Conservation (phyloP, 23 tunicate genomes). For the Halocynthia roretzi region DNA sequence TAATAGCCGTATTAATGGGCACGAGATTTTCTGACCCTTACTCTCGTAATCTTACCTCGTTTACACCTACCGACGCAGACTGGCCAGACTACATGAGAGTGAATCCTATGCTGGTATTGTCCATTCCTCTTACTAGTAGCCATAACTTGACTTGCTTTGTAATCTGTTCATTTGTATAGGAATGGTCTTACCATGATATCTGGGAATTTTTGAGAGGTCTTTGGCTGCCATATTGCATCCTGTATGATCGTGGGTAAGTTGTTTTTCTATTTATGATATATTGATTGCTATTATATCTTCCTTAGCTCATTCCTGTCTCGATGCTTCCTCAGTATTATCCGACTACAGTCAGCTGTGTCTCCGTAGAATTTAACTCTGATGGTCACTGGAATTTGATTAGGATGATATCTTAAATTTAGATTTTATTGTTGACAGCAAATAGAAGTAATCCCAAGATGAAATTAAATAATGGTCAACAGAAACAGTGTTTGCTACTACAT, state of each 20-base stretch:
- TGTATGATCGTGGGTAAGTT: conserved; percentile 84
- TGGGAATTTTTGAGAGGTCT: conserved; percentile 70
- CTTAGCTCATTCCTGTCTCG: background rate
- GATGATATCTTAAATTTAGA: no score
- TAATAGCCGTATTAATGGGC: conserved; percentile 85
- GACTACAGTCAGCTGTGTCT: no score
- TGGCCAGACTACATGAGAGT: conserved; percentile 91
- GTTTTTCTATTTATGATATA: background rate
- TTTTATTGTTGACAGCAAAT: no score
- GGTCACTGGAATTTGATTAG: no score
- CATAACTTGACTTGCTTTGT: no score
- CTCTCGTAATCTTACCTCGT: conserved; percentile 43
- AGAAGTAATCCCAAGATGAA: no score
- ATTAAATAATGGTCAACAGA: no score
- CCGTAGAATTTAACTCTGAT: no score
- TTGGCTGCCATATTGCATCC: conserved; percentile 77
- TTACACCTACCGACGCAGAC: conserved; percentile 66
- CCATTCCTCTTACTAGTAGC: background rate
- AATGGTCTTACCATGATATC: conserved; percentile 89
- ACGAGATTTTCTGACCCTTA: conserved; percentile 80
- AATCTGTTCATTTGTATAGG: conserved; percentile 19
- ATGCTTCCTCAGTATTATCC: background rate
- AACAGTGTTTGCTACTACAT: no score
- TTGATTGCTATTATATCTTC: background rate
- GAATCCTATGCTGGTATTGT: conserved; percentile 69